Percentiles rank a stretch among this genome's conserved stretches.
Conservation (phyloP, 2,797 vertebrate species). For the Agapornis canus region DNA sequence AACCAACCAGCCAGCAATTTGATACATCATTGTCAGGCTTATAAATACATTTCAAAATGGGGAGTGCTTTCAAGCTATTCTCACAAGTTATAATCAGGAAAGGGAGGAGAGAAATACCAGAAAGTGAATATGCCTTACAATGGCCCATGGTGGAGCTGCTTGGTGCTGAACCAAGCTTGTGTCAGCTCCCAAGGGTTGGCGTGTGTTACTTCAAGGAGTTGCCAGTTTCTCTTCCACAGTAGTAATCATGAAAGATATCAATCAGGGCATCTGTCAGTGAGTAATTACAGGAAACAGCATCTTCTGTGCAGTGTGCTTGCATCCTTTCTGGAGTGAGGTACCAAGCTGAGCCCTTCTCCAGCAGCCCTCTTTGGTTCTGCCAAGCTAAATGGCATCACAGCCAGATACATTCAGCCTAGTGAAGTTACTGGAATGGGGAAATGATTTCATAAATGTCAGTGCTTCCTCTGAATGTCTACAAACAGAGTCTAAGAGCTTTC, state of each 20-base stretch:
- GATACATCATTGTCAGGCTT: neutral
- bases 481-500: neutral
- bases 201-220: neutral
- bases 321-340: neutral
- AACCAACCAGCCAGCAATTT: neutral
- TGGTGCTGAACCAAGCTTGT: neutral
- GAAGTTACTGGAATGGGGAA: neutral
- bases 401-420: neutral
- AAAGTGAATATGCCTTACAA: neutral
- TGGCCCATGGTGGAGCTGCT: neutral
- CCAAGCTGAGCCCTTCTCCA: neutral
- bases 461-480: neutral
- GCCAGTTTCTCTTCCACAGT: neutral
- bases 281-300: conserved; percentile 8
- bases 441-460: neutral
- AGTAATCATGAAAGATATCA: neutral
- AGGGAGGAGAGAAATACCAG: neutral
- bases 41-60: neutral
- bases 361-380: neutral
- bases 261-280: neutral
- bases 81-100: neutral
- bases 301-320: neutral
- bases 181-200: neutral
- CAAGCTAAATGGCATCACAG: neutral
- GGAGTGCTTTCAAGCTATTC: neutral